phyloP scores from a whole-genome alignment of 2,113 vertebrate genomes.

The Ceyx margarethae region DNA sequence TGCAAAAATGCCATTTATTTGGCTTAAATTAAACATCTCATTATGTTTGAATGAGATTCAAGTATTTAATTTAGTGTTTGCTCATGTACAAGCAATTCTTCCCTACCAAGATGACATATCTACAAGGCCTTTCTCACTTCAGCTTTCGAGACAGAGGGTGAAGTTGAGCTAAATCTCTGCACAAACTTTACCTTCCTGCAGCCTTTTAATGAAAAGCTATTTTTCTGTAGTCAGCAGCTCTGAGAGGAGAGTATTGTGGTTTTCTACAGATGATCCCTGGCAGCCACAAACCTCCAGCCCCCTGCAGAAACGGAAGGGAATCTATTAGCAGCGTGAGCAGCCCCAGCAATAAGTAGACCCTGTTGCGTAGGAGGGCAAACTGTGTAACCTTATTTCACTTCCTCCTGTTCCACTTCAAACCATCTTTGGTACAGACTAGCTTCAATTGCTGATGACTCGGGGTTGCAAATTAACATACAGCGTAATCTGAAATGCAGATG shows the following conservation, averaged over 20 bases:
- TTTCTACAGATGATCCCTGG: neutral
- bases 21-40: neutral
- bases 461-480: constrained; percentile 41
- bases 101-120: neutral
- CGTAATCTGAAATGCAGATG: constrained; percentile 49
- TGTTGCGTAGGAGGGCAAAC: neutral
- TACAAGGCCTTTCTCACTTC: neutral
- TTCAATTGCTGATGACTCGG: constrained; percentile 7
- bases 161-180: neutral
- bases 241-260: neutral
- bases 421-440: neutral
- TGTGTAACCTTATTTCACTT: neutral
- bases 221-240: neutral
- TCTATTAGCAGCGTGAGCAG: neutral
- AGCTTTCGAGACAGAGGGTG: neutral
- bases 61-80: neutral
- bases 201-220: neutral
- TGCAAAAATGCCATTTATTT: neutral
- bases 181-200: neutral
- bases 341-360: neutral
- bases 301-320: neutral
- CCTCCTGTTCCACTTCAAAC: neutral
- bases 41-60: neutral
- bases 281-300: neutral
- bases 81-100: neutral